phyloP scores from a whole-genome alignment of 2,113 vertebrate species.

The Cinclus mexicanus region DNA sequence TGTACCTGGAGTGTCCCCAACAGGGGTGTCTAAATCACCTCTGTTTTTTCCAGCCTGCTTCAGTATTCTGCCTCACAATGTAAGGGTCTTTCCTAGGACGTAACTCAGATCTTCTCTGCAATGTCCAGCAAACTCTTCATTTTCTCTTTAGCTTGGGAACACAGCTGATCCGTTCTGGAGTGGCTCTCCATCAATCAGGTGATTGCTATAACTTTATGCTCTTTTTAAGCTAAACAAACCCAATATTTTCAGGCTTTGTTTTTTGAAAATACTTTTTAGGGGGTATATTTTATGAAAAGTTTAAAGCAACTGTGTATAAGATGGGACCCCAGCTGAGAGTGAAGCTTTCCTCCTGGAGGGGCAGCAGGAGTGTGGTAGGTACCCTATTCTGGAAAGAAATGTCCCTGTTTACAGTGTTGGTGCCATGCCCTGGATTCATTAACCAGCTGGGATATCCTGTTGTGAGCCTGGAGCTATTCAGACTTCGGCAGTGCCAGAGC shows the following conservation, averaged over 20 bases:
- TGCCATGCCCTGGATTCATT: background rate
- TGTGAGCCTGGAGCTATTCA: background rate
- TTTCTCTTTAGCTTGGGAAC: background rate
- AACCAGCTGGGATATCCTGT: background rate
- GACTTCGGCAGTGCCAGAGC: background rate
- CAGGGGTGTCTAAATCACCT: rapidly evolving
- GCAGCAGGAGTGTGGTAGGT: background rate
- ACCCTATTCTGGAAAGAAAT: background rate
- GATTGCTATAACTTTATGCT: background rate
- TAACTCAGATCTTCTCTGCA: background rate
- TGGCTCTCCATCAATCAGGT: background rate
- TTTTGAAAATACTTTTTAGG: background rate
- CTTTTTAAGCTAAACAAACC: background rate
- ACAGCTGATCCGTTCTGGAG: rapidly evolving
- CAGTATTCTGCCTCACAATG: background rate
- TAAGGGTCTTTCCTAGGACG: background rate
- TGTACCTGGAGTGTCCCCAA: background rate
- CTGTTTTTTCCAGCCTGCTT: background rate
- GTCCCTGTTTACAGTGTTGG: background rate
- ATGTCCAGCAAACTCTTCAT: background rate
- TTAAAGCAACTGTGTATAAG: background rate
- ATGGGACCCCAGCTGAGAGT: background rate
- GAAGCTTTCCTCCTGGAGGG: background rate
- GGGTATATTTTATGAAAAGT: background rate
- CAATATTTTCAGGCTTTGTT: background rate